These are phyloP conservation scores for Sycophaga agraensis DNA, from an alignment of 1,140 invertebrate species.

Conservation along the genomic window DNA sequence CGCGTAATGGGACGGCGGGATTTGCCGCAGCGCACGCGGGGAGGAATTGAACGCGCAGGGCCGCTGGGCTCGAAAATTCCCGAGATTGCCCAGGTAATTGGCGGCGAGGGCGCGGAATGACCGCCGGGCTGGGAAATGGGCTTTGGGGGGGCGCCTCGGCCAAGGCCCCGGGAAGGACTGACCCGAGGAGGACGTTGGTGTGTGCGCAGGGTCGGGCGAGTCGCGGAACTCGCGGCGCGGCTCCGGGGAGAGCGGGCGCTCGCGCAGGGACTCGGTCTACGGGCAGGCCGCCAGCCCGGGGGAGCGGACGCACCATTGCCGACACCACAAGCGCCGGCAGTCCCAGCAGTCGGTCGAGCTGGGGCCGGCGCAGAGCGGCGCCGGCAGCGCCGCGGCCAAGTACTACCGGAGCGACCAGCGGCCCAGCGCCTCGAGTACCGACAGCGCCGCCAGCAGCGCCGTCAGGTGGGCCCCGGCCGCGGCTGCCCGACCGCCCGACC, in stretches of 20 bases:
- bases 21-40: too few relatives aligned
- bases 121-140: too few relatives aligned
- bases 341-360: slow-evolving; percentile 67
- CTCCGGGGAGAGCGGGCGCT: slow-evolving; percentile 65
- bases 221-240: slow-evolving; percentile 59
- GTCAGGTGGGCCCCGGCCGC: slow-evolving; percentile 39
- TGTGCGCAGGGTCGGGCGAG: slow-evolving; percentile 50
- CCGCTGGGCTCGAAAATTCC: too few relatives aligned
- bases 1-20: too few relatives aligned
- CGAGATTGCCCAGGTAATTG: too few relatives aligned
- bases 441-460: slow-evolving; percentile 59
- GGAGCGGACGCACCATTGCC: slow-evolving; percentile 52
- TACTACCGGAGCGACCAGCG: slow-evolving; percentile 67
- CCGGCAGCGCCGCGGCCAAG: slow-evolving; percentile 45
- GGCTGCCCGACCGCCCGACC: neutral
- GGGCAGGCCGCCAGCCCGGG: slow-evolving; percentile 49
- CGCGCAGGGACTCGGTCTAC: slow-evolving; percentile 67
- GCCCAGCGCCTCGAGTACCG: slow-evolving; percentile 78
- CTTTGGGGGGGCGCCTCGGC: too few relatives aligned
- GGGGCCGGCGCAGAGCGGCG: slow-evolving; percentile 42
- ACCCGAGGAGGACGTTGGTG: too few relatives aligned
- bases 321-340: slow-evolving; percentile 54
- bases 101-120: too few relatives aligned
- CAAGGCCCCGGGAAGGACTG: too few relatives aligned
- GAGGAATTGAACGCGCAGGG: too few relatives aligned